Base-by-base conservation (phyloP, 1,140 invertebrate species). In the Drosophila saltans region DNA sequence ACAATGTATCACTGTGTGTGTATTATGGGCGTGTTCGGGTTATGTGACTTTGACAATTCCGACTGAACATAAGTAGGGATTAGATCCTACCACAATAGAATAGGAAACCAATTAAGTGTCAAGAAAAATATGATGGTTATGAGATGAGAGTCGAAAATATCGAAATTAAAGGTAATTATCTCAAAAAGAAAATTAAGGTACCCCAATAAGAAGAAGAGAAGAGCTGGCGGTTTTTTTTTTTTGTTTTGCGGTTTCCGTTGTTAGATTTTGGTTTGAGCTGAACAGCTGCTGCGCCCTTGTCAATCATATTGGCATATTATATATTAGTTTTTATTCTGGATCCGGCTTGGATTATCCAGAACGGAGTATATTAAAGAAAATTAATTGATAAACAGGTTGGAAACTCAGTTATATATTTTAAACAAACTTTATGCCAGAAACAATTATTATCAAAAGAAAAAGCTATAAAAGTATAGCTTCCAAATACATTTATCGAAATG, bases 41-140 rank as follows among this genome's bases (percentile, higher is more conserved):
- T 52, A 26, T 52, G 45, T 52, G 65, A 66, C 67, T 66, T 75
- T 70, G 72, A 70, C 72, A 75, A 81, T 72, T 72, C 59, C 67
- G 65, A 59, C 57, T 9, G 77, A 68, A 69, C 48, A 16, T 69
- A 59, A 67, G 67, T 77, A 79, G 84, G 83, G 73, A 86, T 83
- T 89, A 80, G 61, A 59, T 59, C 45, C 52, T 67, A 62, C 67
- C 41, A 62, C 62, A 56, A 28, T 48, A 72, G 45, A 45, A 43
- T 48, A 67, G 62, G 11, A 55, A 66, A 28, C 68, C 65, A 82
- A 85, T 74, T 70, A 71, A 72, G 59, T 55, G 60, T 59, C 70
- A 74, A 81, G 64, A 55, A 75, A 48, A 74, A 75, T 74, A 80
- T 80, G 65, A 80, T 75, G 67, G 81, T 85, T 88, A 85, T 88